Percentiles rank a stretch among this genome's conserved stretches.
phyloP scores from a whole-genome alignment of 2,888 invertebrate genomes.

The Harpalus rufipes region DNA sequence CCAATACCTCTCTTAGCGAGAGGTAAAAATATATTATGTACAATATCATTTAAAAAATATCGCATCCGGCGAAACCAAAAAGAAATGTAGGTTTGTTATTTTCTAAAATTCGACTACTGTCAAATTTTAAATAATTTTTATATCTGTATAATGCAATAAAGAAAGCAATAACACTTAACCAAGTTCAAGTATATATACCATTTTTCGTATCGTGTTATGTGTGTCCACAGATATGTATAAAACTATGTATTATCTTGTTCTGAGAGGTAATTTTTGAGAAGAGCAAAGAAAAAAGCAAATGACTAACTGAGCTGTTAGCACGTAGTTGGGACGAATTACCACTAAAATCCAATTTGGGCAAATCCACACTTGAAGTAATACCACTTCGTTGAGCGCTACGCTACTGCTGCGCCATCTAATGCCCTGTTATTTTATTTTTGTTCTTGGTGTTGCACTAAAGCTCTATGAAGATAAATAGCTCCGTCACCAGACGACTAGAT shows the following conservation, averaged over 20 bases:
- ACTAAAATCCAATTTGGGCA: slow-evolving; percentile 50
- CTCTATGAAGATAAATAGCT: slow-evolving; percentile 51
- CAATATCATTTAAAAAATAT: too few relatives aligned
- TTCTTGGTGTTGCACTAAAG: slow-evolving; percentile 34
- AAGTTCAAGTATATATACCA: too few relatives aligned
- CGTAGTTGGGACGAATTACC: slow-evolving; percentile 27
- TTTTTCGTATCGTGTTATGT: too few relatives aligned
- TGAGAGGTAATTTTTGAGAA: not conserved
- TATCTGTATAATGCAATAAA: too few relatives aligned
- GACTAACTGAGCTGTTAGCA: slow-evolving; percentile 4
- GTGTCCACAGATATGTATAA: too few relatives aligned
- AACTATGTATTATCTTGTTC: not conserved
- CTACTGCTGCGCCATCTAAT: slow-evolving; percentile 13
- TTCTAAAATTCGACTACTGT: too few relatives aligned
- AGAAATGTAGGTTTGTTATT: too few relatives aligned
- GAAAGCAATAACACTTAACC: too few relatives aligned
- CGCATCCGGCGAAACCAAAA: too few relatives aligned
- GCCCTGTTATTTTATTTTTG: slow-evolving; percentile 49
- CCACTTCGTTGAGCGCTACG: slow-evolving; percentile 6
- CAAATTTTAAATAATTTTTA: too few relatives aligned
- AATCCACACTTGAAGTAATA: slow-evolving; percentile 46
- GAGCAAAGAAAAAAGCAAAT: not conserved
- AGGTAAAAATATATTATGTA: too few relatives aligned
- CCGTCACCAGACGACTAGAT: slow-evolving; percentile 6
- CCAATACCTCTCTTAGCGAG: too few relatives aligned